phyloP scores from a whole-genome alignment of 1,140 invertebrate species.

The Zaprionus kolodkinae region DNA sequence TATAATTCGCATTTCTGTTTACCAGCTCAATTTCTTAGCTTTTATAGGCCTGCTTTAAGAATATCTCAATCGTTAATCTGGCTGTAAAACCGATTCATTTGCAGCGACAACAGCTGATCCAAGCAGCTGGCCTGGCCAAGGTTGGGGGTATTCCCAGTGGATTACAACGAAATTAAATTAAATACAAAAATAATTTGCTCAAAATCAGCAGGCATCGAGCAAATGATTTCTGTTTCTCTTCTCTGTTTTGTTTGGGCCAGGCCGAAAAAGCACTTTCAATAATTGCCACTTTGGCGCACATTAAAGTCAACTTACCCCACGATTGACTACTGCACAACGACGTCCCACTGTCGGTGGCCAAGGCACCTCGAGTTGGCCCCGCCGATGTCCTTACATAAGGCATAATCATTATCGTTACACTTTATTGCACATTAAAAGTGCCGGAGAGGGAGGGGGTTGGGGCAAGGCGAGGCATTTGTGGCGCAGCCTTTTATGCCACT shows the following conservation, averaged over 20 bases:
- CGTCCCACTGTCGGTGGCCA: too few species aligned
- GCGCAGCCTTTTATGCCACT: conserved; percentile 54
- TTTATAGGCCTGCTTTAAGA: background rate
- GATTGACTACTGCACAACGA: conserved; percentile 71
- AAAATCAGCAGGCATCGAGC: conserved; percentile 59
- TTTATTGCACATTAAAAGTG: conserved; percentile 81
- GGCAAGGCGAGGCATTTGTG: background rate
- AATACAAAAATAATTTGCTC: conserved; percentile 75
- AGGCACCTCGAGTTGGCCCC: background rate
- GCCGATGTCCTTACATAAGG: conserved; percentile 50
- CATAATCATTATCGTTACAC: conserved; percentile 82
- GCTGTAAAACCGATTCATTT: background rate
- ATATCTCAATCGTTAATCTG: conserved; percentile 1
- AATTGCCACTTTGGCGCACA: conserved; percentile 80
- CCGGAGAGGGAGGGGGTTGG: conserved; percentile 44
- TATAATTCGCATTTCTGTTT: background rate
- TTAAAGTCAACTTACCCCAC: conserved; percentile 78
- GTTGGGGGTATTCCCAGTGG: conserved; percentile 16
- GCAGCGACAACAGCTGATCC: conserved; percentile 7
- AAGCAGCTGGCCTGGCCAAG: background rate
- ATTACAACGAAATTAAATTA: conserved; percentile 69
- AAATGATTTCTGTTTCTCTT: conserved; percentile 61
- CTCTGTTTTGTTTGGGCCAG: conserved; percentile 8
- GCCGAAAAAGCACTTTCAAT: conserved; percentile 73
- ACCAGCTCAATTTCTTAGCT: background rate